Evolutionary conservation across 1,140 invertebrate genomes (phyloP), one percentile per base, ranked within the genome.

Genomic region (Drosophila lacteicornis): DNA sequence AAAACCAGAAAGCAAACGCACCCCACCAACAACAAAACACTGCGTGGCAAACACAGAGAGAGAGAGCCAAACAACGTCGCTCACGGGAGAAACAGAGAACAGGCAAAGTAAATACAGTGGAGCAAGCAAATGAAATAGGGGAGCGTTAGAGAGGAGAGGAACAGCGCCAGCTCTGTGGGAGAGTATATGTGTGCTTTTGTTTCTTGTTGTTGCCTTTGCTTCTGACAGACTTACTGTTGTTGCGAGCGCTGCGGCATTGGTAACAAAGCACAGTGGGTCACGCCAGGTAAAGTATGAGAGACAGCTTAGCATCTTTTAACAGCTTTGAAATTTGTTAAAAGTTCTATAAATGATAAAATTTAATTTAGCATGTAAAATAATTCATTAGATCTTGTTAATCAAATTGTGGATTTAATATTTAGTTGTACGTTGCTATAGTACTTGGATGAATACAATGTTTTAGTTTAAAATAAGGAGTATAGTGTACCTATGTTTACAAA

Each of bases 1-100:
- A 3, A 56, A 76, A 65, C 36, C 51, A 58, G 55, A 68, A 73
- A 55, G 33, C 63, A 78, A 83, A 80, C 22, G 57, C 67, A 85
- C 36, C n/a, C 33, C 50, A 51, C n/a, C 61, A 59, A 66, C 50
- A 56, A 36, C 46, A 45, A 40, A 33, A 25, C 59, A 45, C 49
- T 79, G 49, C 40, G 42, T 49, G 19, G 80, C 56, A 83, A 83
- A 80, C 27, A 73, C 77, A 80, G 80, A 45, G 25, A 47, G 55
- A 51, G 45, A 68, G 62, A 36, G 58, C n/a, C 36, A 38, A 60
- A 25, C 25, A 65, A 30, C 17, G 11, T 9, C 36, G 38, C 15
- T 15, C 19, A 40, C 53, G 36, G 1, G 5, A 56, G 53, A 40
- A 40, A 40, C 33, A 56, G 53, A 40, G 53, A 56, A 40, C 19